Evolutionary conservation across 2,888 invertebrate genomes (phyloP).

Genomic region (Drosophila melanocephala): DNA sequence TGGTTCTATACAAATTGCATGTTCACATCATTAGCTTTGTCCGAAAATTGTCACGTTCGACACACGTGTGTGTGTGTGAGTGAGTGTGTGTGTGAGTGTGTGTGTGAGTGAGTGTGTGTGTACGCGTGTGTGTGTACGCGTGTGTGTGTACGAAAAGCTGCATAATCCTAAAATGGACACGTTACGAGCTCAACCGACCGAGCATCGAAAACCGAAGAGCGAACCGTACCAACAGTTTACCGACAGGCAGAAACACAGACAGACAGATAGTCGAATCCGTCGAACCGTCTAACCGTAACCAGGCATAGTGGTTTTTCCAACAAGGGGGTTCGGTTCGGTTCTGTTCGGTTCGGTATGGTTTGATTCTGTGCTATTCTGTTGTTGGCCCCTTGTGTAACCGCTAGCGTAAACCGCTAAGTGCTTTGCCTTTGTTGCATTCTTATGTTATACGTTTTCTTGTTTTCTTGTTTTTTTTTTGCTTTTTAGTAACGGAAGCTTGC

Average conservation of each 20-base stretch:
- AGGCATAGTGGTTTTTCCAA: constrained; percentile 25
- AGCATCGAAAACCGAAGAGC: constrained; percentile 28
- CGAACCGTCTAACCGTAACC: constrained; percentile 31
- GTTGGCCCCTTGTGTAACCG: constrained; percentile 37
- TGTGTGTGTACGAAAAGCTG: constrained; percentile 51
- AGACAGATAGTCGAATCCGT: constrained; percentile 9
- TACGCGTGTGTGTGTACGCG: not conserved
- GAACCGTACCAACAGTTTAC: constrained; percentile 15
- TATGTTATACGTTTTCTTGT: constrained; percentile 9
- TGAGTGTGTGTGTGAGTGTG: not conserved
- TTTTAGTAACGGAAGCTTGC: constrained; percentile 58
- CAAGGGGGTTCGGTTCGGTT: not conserved
- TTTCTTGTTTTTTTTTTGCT: constrained; percentile 1
- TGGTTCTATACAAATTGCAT: constrained; percentile 61
- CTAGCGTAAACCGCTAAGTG: constrained; percentile 70
- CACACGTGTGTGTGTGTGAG: constrained; percentile 24
- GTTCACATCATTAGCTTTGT: constrained; percentile 75
- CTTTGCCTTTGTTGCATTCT: constrained; percentile 65
- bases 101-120: not conserved
- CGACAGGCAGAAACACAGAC: constrained; percentile 2
- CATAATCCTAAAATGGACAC: constrained; percentile 58
- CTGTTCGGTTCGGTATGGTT: not conserved
- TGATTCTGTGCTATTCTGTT: not conserved
- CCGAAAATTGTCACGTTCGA: constrained; percentile 74
- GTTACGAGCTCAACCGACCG: constrained; percentile 12